These are phyloP conservation scores for Synaphobranchus kaupii DNA, from an alignment of 2,797 vertebrate species.

Conservation along the genomic window DNA sequence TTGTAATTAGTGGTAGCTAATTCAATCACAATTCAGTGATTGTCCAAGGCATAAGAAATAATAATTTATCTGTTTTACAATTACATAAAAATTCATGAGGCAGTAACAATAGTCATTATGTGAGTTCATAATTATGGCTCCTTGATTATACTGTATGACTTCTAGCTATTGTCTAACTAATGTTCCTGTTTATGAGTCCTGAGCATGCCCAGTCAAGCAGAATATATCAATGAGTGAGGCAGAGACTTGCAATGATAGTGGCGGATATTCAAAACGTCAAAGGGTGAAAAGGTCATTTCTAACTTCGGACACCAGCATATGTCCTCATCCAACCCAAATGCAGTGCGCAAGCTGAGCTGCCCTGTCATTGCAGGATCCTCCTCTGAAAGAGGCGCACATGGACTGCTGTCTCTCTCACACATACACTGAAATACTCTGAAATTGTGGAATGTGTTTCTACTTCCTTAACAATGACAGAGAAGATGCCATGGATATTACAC, in stretches of 20 bases:
- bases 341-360: too few relatives aligned
- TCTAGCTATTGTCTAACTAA: not conserved
- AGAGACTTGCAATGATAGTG: not conserved
- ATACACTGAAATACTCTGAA: too few relatives aligned
- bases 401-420: too few relatives aligned
- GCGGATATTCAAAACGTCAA: not conserved
- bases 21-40: conserved; percentile 26
- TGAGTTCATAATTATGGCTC: conserved; percentile 39
- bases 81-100: conserved; percentile 49
- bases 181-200: not conserved
- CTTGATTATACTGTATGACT: conserved; percentile 37
- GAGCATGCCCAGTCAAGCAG: not conserved
- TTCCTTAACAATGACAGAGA: too few relatives aligned
- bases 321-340: too few relatives aligned
- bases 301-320: not conserved
- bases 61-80: conserved; percentile 48
- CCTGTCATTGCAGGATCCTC: too few relatives aligned
- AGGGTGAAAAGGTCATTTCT: not conserved
- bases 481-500: too few relatives aligned
- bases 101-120: conserved; percentile 46
- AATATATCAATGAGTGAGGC: not conserved
- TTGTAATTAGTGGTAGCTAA: conserved; percentile 35
- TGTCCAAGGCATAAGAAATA: conserved; percentile 29
- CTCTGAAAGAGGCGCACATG: too few relatives aligned
- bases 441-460: too few relatives aligned